phyloP scores from a whole-genome alignment of 1,140 invertebrate genomes.

The Drosophila bifasciata region DNA sequence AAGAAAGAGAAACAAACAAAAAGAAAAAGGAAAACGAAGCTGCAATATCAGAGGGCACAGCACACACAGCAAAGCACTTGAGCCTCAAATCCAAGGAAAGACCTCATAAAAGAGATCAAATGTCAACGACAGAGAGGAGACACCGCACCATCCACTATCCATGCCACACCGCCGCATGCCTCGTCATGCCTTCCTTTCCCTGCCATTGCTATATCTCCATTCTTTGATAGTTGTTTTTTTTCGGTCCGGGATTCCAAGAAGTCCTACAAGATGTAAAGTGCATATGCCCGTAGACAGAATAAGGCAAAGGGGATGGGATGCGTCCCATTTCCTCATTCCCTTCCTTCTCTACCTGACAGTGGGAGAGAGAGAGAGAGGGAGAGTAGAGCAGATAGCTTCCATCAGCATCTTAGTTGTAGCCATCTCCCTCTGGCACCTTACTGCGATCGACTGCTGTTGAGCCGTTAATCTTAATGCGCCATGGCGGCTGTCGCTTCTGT shows the following conservation, averaged over 20 bases:
- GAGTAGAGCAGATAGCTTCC: constrained; percentile 41
- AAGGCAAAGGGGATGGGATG: constrained; percentile 21
- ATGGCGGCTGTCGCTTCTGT: constrained; percentile 79
- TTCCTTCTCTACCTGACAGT: constrained; percentile 54
- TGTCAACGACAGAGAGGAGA: constrained; percentile 58
- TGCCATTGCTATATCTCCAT: constrained; percentile 17
- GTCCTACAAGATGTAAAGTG: constrained; percentile 78
- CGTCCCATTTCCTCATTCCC: constrained; percentile 70
- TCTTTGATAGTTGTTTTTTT: constrained; percentile 24
- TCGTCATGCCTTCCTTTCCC: constrained; percentile 39
- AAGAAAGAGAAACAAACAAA: constrained; percentile 1
- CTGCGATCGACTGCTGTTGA: constrained; percentile 37
- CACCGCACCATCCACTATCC: constrained; percentile 19
- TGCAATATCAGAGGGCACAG: constrained; percentile 23
- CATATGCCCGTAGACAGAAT: constrained; percentile 48
- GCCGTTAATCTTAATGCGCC: constrained; percentile 80
- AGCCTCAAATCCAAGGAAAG: constrained; percentile 41
- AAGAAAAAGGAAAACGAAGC: constrained; percentile 39
- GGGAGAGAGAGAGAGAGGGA: constrained; percentile 24
- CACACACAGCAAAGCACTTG: constrained; percentile 30
- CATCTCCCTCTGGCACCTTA: constrained; percentile 34
- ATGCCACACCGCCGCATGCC: constrained; percentile 44
- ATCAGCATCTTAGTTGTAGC: constrained; percentile 22
- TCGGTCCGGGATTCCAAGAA: constrained; percentile 64
- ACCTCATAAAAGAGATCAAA: constrained; percentile 82